Conservation (phyloP, 2,797 vertebrate genomes). For the Clamator glandarius region DNA sequence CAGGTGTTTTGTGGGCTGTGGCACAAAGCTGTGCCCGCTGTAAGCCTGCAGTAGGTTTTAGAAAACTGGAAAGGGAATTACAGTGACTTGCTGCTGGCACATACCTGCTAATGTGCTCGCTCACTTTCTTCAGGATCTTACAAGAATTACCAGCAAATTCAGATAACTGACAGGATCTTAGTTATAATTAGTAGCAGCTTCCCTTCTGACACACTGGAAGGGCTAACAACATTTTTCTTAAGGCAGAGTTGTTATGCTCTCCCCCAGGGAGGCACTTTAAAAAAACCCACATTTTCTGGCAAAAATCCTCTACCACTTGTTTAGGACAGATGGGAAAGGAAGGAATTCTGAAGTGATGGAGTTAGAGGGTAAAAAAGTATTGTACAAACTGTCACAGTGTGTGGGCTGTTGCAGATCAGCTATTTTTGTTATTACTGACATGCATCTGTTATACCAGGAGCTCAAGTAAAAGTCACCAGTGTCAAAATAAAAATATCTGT, state of each 20-base stretch:
- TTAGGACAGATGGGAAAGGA: slow-evolving; percentile 39
- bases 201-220: background rate
- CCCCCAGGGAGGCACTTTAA: slow-evolving; percentile 14
- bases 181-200: slow-evolving; percentile 54
- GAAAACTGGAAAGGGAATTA: background rate
- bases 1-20: background rate
- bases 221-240: slow-evolving; percentile 31
- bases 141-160: slow-evolving; percentile 26
- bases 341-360: slow-evolving; percentile 8
- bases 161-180: slow-evolving; percentile 39
- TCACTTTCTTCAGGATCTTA: slow-evolving; percentile 38
- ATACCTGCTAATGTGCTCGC: slow-evolving; percentile 29
- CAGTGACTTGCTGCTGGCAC: slow-evolving; percentile 17
- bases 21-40: background rate
- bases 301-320: slow-evolving; percentile 19
- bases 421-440: slow-evolving; percentile 37
- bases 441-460: background rate
- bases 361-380: slow-evolving; percentile 8
- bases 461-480: background rate
- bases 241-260: slow-evolving; percentile 28
- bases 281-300: background rate
- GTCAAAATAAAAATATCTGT: background rate
- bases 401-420: background rate
- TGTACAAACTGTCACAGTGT: background rate
- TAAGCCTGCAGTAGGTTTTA: background rate